Percentiles rank a stretch among this genome's conserved stretches.
These are phyloP conservation scores for Bombylius discolor DNA, from an alignment of 2,888 invertebrate species.

Conservation along the genomic window DNA sequence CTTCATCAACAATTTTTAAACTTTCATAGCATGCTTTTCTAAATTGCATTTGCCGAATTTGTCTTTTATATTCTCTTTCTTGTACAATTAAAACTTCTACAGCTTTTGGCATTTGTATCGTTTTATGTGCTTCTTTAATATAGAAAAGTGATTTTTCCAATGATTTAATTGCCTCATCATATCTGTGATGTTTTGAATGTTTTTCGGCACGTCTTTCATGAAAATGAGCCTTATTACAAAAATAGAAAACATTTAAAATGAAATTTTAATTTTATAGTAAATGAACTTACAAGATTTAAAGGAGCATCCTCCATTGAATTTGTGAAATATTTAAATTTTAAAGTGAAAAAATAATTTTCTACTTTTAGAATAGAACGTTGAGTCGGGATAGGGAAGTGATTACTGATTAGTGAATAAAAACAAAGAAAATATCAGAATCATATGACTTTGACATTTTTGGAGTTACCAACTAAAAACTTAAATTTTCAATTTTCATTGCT, in stretches of 20 bases:
- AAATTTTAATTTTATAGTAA: too few relatives aligned
- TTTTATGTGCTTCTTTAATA: constrained; percentile 29
- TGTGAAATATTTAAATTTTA: background rate
- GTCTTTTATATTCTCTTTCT: constrained; percentile 28
- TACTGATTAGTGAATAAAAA: too few relatives aligned
- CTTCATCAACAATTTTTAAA: constrained; percentile 16
- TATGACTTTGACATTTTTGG: too few relatives aligned
- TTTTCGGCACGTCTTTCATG: constrained; percentile 33
- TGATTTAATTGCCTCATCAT: constrained; percentile 32
- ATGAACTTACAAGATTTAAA: constrained; percentile 27
- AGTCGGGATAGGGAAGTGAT: too few relatives aligned
- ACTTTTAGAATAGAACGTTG: too few relatives aligned
- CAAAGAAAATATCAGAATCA: too few relatives aligned
- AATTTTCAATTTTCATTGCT: too few relatives aligned
- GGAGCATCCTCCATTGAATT: constrained; percentile 26
- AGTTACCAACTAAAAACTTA: too few relatives aligned
- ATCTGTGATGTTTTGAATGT: constrained; percentile 26
- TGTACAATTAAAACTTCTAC: constrained; percentile 27
- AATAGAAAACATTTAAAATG: background rate
- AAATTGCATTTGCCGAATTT: constrained; percentile 28
- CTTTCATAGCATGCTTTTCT: constrained; percentile 28
- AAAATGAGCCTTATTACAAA: constrained; percentile 27
- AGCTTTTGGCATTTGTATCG: constrained; percentile 23
- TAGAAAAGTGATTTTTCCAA: constrained; percentile 28
- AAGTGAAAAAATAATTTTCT: too few relatives aligned